phyloP scores from a whole-genome alignment of 1,140 invertebrate species.

The Microplitis mediator region DNA sequence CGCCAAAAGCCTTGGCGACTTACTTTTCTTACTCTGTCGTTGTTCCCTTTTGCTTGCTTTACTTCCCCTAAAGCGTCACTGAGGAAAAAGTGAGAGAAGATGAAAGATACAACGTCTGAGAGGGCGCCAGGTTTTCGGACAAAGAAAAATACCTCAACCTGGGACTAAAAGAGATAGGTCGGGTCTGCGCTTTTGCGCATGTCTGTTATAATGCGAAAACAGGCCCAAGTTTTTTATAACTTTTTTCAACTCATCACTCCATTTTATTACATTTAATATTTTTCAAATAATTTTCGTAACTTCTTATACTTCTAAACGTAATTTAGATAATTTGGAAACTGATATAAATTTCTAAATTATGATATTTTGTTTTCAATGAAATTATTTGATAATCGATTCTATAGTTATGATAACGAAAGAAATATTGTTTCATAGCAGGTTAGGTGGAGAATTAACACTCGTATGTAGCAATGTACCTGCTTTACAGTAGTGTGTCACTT shows the following conservation, averaged over 20 bases:
- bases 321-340: too few species aligned
- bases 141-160: conserved; percentile 32
- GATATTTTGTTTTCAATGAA: too few species aligned
- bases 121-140: conserved; percentile 37
- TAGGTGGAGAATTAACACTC: background rate
- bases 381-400: too few species aligned
- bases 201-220: too few species aligned
- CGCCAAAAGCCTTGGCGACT: conserved; percentile 51
- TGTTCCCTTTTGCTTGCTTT: background rate
- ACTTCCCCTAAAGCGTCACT: conserved; percentile 11
- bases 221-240: too few species aligned
- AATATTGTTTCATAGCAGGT: background rate
- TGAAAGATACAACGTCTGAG: conserved; percentile 14
- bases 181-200: conserved; percentile 16
- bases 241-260: too few species aligned
- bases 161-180: conserved; percentile 36
- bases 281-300: too few species aligned
- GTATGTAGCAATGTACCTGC: background rate
- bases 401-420: background rate
- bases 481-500: background rate
- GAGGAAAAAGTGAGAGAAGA: conserved; percentile 11
- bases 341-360: too few species aligned
- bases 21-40: conserved; percentile 12
- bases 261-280: too few species aligned
- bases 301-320: too few species aligned